These are phyloP conservation scores for Rostratula benghalensis DNA, from an alignment of 2,113 vertebrate genomes.

Conservation along the genomic window DNA sequence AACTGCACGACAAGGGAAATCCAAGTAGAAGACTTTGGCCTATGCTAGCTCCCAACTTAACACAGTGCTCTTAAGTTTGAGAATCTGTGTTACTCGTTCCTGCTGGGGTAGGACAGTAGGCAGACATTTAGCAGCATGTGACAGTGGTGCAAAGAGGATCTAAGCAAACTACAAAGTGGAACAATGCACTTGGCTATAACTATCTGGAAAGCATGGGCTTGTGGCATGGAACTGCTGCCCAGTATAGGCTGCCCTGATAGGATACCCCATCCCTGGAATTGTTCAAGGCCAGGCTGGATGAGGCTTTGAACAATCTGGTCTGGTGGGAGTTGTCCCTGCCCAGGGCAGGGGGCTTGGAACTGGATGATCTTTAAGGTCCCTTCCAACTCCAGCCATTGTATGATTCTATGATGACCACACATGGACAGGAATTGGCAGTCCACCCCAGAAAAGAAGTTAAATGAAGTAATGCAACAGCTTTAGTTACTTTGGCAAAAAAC, in stretches of 20 bases:
- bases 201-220: rapidly evolving
- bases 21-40: not conserved
- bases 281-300: too few relatives aligned
- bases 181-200: not conserved
- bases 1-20: not conserved
- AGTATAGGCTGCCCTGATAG: not conserved
- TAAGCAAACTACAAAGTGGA: not conserved
- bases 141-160: not conserved
- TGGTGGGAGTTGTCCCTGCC: too few relatives aligned
- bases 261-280: not conserved
- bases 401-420: not conserved
- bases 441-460: not conserved
- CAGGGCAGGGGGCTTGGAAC: too few relatives aligned
- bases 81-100: rapidly evolving
- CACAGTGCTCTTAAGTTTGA: not conserved
- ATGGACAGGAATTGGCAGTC: not conserved
- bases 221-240: not conserved
- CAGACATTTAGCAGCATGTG: not conserved
- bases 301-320: too few relatives aligned
- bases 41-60: not conserved
- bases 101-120: not conserved
- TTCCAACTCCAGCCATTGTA: too few relatives aligned
- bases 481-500: not conserved
- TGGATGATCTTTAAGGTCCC: too few relatives aligned
- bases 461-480: not conserved